Percentiles rank a stretch among this genome's conserved stretches.
These are phyloP conservation scores for Rhimphoctona megacephalus DNA, from an alignment of 2,888 invertebrate genomes.

Conservation along the genomic window DNA sequence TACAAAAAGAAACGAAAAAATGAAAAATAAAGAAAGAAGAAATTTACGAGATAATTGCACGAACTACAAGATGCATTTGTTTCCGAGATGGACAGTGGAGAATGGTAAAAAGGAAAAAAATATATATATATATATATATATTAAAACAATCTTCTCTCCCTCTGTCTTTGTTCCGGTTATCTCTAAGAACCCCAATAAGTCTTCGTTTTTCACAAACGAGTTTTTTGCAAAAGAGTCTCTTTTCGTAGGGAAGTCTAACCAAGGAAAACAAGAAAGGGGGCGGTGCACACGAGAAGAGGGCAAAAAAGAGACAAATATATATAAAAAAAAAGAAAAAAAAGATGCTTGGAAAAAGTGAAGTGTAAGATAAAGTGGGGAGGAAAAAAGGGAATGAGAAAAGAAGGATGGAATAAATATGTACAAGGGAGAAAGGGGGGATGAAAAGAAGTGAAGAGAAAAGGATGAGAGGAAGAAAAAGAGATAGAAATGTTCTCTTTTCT, in stretches of 20 bases:
- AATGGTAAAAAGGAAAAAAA: slow-evolving; percentile 19
- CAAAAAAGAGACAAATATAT: slow-evolving; percentile 25
- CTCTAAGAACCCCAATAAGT: slow-evolving; percentile 18
- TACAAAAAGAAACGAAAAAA: neutral
- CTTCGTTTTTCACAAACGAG: slow-evolving; percentile 55
- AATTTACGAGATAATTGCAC: slow-evolving; percentile 18
- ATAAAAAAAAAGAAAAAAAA: neutral
- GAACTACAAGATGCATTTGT: neutral
- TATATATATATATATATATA: neutral
- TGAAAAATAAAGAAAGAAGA: neutral
- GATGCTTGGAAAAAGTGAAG: slow-evolving; percentile 8
- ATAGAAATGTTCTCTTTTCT: slow-evolving; percentile 41
- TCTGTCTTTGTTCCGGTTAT: slow-evolving; percentile 34
- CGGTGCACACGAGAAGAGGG: slow-evolving; percentile 12
- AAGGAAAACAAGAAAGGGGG: slow-evolving; percentile 52
- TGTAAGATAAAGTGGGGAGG: slow-evolving; percentile 32
- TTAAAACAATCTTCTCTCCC: slow-evolving; percentile 25
- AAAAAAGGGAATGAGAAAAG: slow-evolving; percentile 23
- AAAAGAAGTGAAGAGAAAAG: slow-evolving; percentile 1
- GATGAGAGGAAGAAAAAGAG: neutral
- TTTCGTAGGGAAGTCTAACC: slow-evolving; percentile 33
- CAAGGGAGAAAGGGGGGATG: slow-evolving; percentile 7
- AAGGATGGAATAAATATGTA: slow-evolving; percentile 25
- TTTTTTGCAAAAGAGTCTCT: slow-evolving; percentile 60
- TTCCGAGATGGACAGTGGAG: neutral